Evolutionary conservation across 2,113 vertebrate genomes (phyloP).

Genomic region (Lepus europaeus): DNA sequence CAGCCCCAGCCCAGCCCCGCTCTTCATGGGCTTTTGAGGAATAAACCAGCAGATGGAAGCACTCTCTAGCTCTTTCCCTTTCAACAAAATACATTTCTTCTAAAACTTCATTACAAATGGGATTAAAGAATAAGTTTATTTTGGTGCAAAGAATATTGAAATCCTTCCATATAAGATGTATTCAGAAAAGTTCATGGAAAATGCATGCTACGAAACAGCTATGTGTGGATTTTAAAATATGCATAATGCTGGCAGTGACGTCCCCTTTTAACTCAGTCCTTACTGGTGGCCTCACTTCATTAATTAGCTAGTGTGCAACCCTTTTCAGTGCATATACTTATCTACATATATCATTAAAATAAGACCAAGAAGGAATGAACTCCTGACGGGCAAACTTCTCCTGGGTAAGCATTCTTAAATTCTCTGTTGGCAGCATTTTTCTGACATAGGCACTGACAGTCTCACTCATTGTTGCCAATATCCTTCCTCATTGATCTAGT

Average conservation of each 20-base stretch:
- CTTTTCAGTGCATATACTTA: not conserved
- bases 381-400: not conserved
- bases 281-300: not conserved
- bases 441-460: not conserved
- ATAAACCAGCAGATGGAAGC: too few species aligned
- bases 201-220: too few species aligned
- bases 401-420: conserved; percentile 44
- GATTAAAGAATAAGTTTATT: too few species aligned
- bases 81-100: too few species aligned
- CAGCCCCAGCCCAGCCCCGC: too few species aligned
- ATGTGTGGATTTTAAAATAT: too few species aligned
- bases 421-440: not conserved
- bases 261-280: not conserved
- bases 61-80: too few species aligned
- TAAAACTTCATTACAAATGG: too few species aligned
- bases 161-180: too few species aligned
- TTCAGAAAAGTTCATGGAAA: too few species aligned
- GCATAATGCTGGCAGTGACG: not conserved
- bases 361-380: not conserved
- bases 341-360: conserved; percentile 9
- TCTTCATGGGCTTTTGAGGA: too few species aligned
- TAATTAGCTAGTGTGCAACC: not conserved
- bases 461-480: conserved; percentile 22
- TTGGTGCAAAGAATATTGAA: too few species aligned
- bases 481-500: conserved; percentile 55